Evolutionary conservation across 23 tunicate species (phyloP), one percentile per base, ranked within the genome.

Genomic region (Halocynthia roretzi): DNA sequence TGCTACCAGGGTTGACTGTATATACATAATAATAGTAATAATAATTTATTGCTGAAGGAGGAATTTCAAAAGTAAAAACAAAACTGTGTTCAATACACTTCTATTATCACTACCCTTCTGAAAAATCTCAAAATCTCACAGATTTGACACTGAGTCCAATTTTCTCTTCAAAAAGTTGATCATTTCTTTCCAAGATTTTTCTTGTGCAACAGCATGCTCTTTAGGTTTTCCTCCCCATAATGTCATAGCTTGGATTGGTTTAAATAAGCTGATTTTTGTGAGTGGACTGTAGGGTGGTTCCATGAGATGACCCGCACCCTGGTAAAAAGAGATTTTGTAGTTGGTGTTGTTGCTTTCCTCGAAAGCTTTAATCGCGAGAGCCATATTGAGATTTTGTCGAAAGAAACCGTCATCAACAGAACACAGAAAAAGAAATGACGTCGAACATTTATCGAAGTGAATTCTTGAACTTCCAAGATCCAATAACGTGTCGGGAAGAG

Each of bases 181-280:
- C 61, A 81, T 70, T 52, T 91, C 56, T n/a, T 20, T 74, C 97
- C 97, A 91, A 23, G 87, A 70, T 18, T 85, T 55, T 70, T 76
- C 77, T 71, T 91, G 97, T 10, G 97, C 97, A 20, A 56, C 53
- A 54, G 87, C 71, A 56, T 91, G 97, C n/a, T 85, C 71, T 50
- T 23, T 12, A 40, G 68, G 19, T 48, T 77, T 62, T 5, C 97
- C 97, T 50, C 97, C 97, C 78, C 78, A 74, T 31, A 31, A 31
- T n/a, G n/a, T n/a, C 7, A 62, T 18, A 8, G 15, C 22, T 7
- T 52, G 22, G 19, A 5, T 51, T 10, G 6, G 7, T 53, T 53
- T 74, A 48, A 22, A 19, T 7, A 53, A 53, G n/a, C 64, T 53
- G 8, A 74, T 8, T 55, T 62, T 44, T 10, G 49, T 53, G 22